Conservation (phyloP, 2,888 invertebrate species). For the Oligia fasciuncula region DNA sequence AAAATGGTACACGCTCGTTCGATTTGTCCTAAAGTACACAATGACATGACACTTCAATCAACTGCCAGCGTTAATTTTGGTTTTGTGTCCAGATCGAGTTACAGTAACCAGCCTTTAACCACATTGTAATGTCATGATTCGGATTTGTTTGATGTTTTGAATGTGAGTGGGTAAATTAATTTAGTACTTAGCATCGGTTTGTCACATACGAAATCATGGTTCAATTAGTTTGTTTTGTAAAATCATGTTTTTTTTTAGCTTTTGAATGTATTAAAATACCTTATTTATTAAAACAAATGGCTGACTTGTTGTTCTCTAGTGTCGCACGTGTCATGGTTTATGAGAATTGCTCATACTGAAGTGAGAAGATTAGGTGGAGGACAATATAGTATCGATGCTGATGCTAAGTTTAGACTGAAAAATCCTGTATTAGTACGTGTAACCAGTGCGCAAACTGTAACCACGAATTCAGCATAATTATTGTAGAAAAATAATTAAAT, state of each 20-base stretch:
- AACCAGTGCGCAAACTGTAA: no score
- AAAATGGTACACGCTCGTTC: conserved; percentile 1
- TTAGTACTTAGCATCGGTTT: neutral
- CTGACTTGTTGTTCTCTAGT: neutral
- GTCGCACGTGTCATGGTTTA: neutral
- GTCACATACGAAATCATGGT: neutral
- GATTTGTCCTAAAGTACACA: conserved; percentile 29
- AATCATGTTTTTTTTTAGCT: neutral
- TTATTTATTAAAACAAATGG: neutral
- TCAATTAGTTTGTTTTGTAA: neutral
- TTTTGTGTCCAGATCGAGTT: conserved; percentile 10
- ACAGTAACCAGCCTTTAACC: neutral
- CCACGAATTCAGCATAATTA: no score
- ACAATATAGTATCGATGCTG: neutral
- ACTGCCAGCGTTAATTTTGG: conserved; percentile 23
- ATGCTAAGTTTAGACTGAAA: no score
- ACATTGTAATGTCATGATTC: neutral
- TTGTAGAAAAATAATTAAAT: no score
- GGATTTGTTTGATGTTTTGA: neutral
- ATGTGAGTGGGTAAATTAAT: neutral
- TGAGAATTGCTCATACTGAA: neutral
- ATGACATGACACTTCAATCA: conserved; percentile 38
- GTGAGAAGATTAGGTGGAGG: no score
- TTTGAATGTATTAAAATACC: neutral
- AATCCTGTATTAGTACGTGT: no score